A percentile compares a stretch with the other conserved stretches of the same genome.
Conservation (phyloP, 2,797 vertebrate genomes). For the Aphelocoma californica region DNA sequence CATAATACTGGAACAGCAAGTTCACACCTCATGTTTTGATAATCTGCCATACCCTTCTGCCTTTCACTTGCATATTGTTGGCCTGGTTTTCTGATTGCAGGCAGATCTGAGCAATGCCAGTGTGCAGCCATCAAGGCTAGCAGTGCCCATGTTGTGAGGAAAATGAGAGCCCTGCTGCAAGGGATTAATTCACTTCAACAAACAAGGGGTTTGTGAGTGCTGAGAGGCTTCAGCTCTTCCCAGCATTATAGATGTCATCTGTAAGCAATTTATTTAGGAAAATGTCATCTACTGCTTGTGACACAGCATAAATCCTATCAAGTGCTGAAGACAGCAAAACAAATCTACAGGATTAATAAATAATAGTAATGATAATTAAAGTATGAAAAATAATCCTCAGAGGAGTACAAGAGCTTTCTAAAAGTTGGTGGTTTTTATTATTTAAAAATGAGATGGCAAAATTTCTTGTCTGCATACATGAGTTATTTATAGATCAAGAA, state of each 20-base stretch:
- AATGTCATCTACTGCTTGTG: not conserved
- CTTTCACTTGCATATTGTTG: not conserved
- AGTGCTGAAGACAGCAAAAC: not conserved
- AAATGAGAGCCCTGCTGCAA: slow-evolving; percentile 27
- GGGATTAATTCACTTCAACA: slow-evolving; percentile 36
- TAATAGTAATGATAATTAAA: slow-evolving; percentile 1
- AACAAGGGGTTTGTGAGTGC: not conserved
- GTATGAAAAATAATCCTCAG: not conserved
- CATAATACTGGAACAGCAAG: not conserved
- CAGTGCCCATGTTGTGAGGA: not conserved
- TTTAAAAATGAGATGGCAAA: not conserved
- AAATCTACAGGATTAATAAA: not conserved
- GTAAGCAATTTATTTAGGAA: not conserved
- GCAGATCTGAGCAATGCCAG: not conserved
- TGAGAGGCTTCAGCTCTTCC: not conserved
- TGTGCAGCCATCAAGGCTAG: not conserved
- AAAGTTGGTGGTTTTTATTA: not conserved
- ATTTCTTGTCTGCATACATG: not conserved
- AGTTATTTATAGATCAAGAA: slow-evolving; percentile 29
- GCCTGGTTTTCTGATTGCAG: not conserved
- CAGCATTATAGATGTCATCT: not conserved
- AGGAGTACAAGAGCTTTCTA: not conserved
- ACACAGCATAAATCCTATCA: not conserved
- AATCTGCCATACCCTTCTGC: not conserved
- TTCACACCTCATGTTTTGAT: not conserved